Evolutionary conservation across 2,888 invertebrate genomes (phyloP).

Genomic region (Oligia strigilis): DNA sequence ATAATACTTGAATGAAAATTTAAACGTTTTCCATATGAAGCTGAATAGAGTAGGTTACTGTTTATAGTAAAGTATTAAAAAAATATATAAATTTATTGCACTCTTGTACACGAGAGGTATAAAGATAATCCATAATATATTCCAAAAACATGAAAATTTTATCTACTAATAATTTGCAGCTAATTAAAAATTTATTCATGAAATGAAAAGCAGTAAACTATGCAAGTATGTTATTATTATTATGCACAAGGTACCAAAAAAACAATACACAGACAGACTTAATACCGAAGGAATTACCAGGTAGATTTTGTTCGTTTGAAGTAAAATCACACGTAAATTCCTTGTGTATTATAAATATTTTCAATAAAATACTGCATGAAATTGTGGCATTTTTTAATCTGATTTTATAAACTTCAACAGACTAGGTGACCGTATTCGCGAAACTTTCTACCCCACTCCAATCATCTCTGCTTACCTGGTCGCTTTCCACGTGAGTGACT

Average conservation of each 20-base stretch:
- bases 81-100: too few species aligned
- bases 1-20: not conserved
- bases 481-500: constrained; percentile 96
- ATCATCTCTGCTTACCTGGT: constrained; percentile 95
- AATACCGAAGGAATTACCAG: not conserved
- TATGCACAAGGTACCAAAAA: too few species aligned
- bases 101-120: too few species aligned
- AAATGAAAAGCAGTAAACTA: not conserved
- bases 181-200: too few species aligned
- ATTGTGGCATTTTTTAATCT: not conserved
- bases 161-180: not conserved
- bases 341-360: not conserved
- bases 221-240: not conserved
- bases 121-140: too few species aligned
- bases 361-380: not conserved
- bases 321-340: not conserved
- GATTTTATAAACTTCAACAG: constrained; percentile 61
- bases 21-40: not conserved
- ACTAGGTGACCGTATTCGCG: constrained; percentile 73
- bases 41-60: not conserved
- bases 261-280: not conserved
- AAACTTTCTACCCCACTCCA: constrained; percentile 91
- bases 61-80: not conserved
- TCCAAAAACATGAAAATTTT: not conserved
- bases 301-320: not conserved